Base-by-base conservation (phyloP, 2,113 vertebrate species). In the Pristiophorus japonicus region DNA sequence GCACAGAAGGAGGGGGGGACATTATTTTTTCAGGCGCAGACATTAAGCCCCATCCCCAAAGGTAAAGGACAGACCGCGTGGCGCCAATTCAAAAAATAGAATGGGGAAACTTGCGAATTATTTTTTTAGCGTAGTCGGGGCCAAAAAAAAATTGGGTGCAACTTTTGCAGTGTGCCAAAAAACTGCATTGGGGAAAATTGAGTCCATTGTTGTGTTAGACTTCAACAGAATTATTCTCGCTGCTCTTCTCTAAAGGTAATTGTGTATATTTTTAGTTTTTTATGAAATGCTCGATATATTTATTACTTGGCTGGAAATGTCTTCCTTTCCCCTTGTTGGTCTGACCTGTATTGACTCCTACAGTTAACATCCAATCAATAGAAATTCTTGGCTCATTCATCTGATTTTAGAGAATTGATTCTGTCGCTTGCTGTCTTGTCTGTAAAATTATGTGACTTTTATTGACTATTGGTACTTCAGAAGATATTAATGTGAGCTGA, bases 381-480 rank as follows among this genome's bases (percentile, higher is more conserved):
- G 78, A 45, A 63, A 16, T 7, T n/a, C 11, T 91, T 63, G 27
- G 55, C 55, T 91, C 88, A 92, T 22, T 63, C 55, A 91, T 91
- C 34, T 91, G 59, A 91, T 91, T 91, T 62, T n/a, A 16, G n/a
- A 34, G 88, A 63, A 91, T 91, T 91, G 59, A 92, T 92, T 92
- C 59, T 92, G 59, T n/a, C 18, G 34, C 88, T 63, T n/a, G 7
- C 59, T 92, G 30, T 91, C 30, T 20, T 62, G 59, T n/a, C 55
- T n/a, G 14, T 20, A 63, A 91, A 91, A 62, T 38, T 18, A 92
- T 81, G 88, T 22, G 59, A n/a, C 59, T 22, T 59, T 92, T 92
- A 16, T 63, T 63, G 88, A 65, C 20, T 63, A 1, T 20, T 91
- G 34, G 5, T 92, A 3, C 12, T 88, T 88, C 42, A 88, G 85